phyloP scores from a whole-genome alignment of 2,797 vertebrate genomes.

The Myotis findleyi region DNA sequence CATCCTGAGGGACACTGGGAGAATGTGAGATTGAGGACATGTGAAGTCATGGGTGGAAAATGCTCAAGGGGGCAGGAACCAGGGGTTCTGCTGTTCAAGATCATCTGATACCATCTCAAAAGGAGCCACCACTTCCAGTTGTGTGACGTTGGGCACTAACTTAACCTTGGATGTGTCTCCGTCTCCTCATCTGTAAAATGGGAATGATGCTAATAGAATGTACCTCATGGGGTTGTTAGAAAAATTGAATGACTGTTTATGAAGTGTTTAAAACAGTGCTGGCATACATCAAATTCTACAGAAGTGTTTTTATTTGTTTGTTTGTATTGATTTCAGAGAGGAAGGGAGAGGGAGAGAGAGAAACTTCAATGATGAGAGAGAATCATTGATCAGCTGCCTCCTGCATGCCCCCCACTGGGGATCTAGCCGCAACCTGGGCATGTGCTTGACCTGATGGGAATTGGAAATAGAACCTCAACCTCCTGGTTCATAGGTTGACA shows the following conservation, averaged over 20 bases:
- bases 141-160: not conserved
- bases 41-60: not conserved
- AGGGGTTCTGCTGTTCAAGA: not conserved
- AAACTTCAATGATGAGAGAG: no score
- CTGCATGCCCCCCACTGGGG: no score
- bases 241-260: not conserved
- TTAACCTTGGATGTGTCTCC: not conserved
- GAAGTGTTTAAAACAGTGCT: not conserved
- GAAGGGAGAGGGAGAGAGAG: no score
- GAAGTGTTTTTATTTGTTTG: not conserved
- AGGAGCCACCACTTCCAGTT: not conserved
- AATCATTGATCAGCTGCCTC: no score
- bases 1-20: not conserved
- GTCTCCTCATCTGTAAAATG: not conserved
- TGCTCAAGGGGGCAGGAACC: not conserved
- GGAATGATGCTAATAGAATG: not conserved
- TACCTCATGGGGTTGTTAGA: not conserved
- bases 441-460: no score
- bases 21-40: not conserved
- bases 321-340: no score
- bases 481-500: no score
- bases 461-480: no score
- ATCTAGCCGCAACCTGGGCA: no score
- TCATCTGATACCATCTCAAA: not conserved
- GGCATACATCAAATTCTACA: not conserved